Conservation (phyloP, 2,888 invertebrate species). For the Itoplectis maculator region DNA sequence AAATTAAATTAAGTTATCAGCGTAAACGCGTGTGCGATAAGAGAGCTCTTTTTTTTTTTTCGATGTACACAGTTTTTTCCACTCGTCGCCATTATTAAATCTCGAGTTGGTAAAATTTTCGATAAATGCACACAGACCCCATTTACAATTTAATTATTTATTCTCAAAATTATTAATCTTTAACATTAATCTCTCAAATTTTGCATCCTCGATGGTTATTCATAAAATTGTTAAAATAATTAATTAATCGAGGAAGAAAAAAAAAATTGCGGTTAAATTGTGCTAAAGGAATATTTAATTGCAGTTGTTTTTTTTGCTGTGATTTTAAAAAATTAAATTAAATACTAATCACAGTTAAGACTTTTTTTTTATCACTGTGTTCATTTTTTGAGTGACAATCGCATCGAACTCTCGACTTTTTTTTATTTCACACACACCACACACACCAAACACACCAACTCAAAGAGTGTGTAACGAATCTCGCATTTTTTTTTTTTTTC, state of each 20-base stretch:
- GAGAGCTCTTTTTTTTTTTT: constrained; percentile 50
- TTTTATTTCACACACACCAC: constrained; percentile 61
- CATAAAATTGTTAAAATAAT: constrained; percentile 24
- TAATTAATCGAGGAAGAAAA: constrained; percentile 48
- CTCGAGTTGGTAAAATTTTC: constrained; percentile 57
- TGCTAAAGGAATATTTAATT: constrained; percentile 21
- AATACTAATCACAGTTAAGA: constrained; percentile 49
- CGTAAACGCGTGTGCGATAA: constrained; percentile 61
- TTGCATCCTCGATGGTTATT: constrained; percentile 3
- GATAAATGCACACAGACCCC: constrained; percentile 58
- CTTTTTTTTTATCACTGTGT: constrained; percentile 26
- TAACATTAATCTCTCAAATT: constrained; percentile 21
- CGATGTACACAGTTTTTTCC: constrained; percentile 32
- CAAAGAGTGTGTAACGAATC: constrained; percentile 55
- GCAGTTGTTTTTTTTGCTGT: constrained; percentile 2
- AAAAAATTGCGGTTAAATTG: neutral
- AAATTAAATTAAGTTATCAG: constrained; percentile 79
- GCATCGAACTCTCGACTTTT: neutral
- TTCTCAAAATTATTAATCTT: constrained; percentile 22
- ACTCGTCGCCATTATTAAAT: constrained; percentile 44
- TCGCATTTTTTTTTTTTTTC: constrained; percentile 34
- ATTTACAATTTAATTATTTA: neutral
- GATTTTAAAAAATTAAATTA: constrained; percentile 36
- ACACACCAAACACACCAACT: constrained; percentile 60
- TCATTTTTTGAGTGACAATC: constrained; percentile 1